Evolutionary conservation across 2,113 vertebrate genomes (phyloP).

Genomic region (Psilopsiagon aymara): DNA sequence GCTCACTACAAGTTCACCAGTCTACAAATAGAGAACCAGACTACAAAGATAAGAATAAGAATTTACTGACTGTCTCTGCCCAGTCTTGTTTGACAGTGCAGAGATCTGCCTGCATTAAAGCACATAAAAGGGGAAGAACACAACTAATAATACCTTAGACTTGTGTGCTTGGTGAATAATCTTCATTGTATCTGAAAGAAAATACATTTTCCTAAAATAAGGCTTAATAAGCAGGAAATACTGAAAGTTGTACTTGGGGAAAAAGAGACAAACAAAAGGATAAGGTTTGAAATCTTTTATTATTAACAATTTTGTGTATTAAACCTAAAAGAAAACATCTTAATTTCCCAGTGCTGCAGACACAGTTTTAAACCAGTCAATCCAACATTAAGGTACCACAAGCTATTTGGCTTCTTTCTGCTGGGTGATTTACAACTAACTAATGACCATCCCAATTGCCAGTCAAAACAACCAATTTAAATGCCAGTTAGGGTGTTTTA

Average conservation of each 20-base stretch:
- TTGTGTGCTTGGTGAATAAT: conserved; percentile 93
- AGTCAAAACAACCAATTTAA: conserved; percentile 27
- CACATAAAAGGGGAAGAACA: neutral
- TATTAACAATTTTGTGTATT: neutral
- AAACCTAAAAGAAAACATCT: neutral
- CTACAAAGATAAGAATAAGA: conserved; percentile 1
- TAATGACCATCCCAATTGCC: neutral
- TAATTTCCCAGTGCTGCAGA: neutral
- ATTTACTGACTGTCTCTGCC: neutral
- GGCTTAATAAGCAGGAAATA: neutral
- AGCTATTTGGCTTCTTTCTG: neutral
- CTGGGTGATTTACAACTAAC: neutral
- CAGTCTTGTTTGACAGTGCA: neutral
- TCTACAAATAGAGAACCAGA: conserved; percentile 74
- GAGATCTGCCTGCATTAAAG: neutral
- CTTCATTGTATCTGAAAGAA: conserved; percentile 91
- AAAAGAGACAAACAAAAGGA: neutral
- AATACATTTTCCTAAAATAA: conserved; percentile 23
- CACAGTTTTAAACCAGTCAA: neutral
- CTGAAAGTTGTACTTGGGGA: neutral
- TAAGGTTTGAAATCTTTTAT: neutral
- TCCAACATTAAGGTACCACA: neutral
- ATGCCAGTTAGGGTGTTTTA: conserved; percentile 11
- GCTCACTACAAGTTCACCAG: conserved; percentile 91
- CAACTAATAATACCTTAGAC: conserved; percentile 84